Conservation (phyloP, 2,888 invertebrate species). For the Caenorhabditis virilis region DNA sequence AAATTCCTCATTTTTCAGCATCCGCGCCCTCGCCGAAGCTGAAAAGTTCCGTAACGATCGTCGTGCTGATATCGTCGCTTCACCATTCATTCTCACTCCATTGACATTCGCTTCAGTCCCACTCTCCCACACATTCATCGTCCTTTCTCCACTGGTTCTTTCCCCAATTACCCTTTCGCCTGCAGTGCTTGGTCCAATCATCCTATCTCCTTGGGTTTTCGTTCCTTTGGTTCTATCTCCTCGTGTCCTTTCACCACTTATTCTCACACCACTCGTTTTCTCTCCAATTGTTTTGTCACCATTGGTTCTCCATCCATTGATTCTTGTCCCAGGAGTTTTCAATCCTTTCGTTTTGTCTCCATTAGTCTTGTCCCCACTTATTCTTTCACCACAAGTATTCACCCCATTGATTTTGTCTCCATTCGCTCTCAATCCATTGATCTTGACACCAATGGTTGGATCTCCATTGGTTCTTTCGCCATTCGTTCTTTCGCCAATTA, state of each 20-base stretch:
- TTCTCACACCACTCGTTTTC: constrained; percentile 55
- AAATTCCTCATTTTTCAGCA: constrained; percentile 37
- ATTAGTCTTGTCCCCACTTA: constrained; percentile 59
- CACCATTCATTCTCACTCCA: constrained; percentile 50
- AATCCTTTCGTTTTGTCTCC: constrained; percentile 64
- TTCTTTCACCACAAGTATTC: constrained; percentile 63
- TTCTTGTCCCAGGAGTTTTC: constrained; percentile 57
- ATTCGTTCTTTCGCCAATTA: constrained; percentile 64
- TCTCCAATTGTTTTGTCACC: constrained; percentile 61
- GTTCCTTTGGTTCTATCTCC: constrained; percentile 61
- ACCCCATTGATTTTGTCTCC: constrained; percentile 63
- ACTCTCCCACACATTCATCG: constrained; percentile 51
- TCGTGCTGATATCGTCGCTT: constrained; percentile 40
- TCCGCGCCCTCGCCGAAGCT: constrained; percentile 50
- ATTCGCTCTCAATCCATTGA: constrained; percentile 60
- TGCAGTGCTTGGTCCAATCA: constrained; percentile 62
- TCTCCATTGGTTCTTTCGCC: constrained; percentile 60
- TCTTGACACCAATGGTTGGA: constrained; percentile 60
- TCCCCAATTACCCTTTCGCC: constrained; percentile 61
- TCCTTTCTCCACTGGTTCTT: constrained; percentile 56
- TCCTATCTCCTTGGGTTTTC: constrained; percentile 64
- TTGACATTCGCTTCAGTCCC: constrained; percentile 39
- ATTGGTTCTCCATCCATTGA: constrained; percentile 61
- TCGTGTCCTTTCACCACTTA: constrained; percentile 60
- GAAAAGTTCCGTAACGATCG: constrained; percentile 43